Evolutionary conservation across 1,140 invertebrate genomes (phyloP).

Genomic region (Belonocnema kinseyi): DNA sequence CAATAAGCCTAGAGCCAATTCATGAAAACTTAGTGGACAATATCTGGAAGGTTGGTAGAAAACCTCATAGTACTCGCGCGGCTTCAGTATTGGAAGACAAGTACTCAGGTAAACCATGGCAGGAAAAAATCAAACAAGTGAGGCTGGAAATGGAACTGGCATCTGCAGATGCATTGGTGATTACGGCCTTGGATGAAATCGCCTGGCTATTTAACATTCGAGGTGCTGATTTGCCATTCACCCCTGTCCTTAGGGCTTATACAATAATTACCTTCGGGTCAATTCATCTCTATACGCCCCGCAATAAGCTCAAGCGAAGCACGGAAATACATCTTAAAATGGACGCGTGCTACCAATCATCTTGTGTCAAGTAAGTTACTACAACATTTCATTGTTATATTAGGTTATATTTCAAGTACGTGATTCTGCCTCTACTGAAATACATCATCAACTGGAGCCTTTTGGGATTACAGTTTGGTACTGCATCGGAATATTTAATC

Average conservation of each 20-base stretch:
- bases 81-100: conserved; percentile 76
- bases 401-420: conserved; percentile 26
- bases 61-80: conserved; percentile 71
- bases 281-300: conserved; percentile 80
- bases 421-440: not conserved
- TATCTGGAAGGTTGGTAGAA: conserved; percentile 85
- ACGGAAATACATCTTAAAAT: conserved; percentile 77
- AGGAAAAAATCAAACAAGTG: conserved; percentile 83
- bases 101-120: conserved; percentile 83
- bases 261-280: conserved; percentile 81
- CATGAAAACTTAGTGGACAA: conserved; percentile 87
- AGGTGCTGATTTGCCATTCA: conserved; percentile 91
- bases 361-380: conserved; percentile 80
- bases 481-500: no score
- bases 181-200: conserved; percentile 94
- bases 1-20: conserved; percentile 80
- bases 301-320: conserved; percentile 77
- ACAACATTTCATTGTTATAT: conserved; percentile 6
- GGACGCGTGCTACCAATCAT: conserved; percentile 79
- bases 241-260: conserved; percentile 89
- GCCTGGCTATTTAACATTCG: conserved; percentile 97
- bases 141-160: conserved; percentile 80
- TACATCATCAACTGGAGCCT: not conserved
- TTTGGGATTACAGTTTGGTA: not conserved
- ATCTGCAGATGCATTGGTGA: conserved; percentile 85